Evolutionary conservation across 1,140 invertebrate species (phyloP), one percentile per base, ranked within the genome.

Genomic region (Drosophila miranda): DNA sequence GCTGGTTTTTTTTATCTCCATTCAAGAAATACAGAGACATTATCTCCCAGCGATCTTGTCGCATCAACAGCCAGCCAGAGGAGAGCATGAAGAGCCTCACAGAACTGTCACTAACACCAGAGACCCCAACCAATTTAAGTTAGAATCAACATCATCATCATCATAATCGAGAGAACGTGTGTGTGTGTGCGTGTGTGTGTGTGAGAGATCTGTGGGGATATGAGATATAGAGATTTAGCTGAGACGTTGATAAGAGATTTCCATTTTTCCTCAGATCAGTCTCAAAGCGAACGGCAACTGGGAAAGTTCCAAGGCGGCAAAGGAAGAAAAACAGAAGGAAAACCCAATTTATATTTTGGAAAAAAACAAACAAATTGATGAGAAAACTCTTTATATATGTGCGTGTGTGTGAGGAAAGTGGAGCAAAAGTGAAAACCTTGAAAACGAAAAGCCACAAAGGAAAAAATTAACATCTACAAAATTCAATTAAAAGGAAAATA

Each of bases 231-330:
- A 75, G 71, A 83, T 83, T 71, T 67, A 26, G 53, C 57, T 45
- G 43, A 19, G 28, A 44, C 49, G 59, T 75, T 78, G 78, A 78
- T 81, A 86, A 86, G 74, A 86, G 69, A 86, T 78, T 60, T 77
- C 50, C 46, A 70, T 70, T 70, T 68, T 59, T 45, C 66, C 42
- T 38, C 16, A 54, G 70, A 48, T 86, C 78, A 87, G 82, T 87
- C 75, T 78, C 70, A 60, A 56, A 60, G 75, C 78, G 83, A 78
- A 82, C 83, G 71, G 75, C 78, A 60, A 78, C 75, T 88, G 52
- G 61, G 48, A 68, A 87, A 82, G 82, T 82, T 75, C 28, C 50
- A 38, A 38, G 61, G 57, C 59, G 50, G 43, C 45, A 45, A 66
- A 48, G 49, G 38, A 43, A 9, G 46, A 14, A n/a, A n/a, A 30